Conservation (phyloP, 2,888 invertebrate species). For the Drosophila eohydei region DNA sequence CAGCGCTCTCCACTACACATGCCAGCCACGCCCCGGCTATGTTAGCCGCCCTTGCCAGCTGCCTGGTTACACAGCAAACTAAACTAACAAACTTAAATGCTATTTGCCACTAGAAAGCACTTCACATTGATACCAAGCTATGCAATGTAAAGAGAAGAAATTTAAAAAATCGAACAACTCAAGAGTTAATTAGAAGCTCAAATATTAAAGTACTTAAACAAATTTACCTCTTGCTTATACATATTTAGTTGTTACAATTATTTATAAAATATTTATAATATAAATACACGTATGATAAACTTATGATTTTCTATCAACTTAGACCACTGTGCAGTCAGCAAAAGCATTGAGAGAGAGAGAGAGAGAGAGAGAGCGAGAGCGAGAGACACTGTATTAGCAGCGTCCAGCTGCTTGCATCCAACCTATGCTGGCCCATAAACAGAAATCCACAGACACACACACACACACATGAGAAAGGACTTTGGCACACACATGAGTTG, state of each 20-base stretch:
- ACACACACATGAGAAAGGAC: not conserved
- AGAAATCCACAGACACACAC: not conserved
- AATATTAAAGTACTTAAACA: not conserved
- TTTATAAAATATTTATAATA: not conserved
- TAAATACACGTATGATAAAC: not conserved
- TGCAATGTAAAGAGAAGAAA: not conserved
- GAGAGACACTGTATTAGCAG: not conserved
- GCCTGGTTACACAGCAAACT: conserved; percentile 49
- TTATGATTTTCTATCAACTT: not conserved
- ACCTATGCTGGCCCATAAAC: conserved; percentile 18
- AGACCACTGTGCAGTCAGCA: conserved; percentile 43
- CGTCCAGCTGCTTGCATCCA: conserved; percentile 36
- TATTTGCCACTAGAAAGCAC: conserved; percentile 56
- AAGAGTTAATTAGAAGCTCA: not conserved
- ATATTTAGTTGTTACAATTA: not conserved
- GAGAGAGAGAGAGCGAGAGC: not conserved
- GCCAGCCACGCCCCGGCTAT: conserved; percentile 16
- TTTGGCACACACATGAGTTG: conserved; percentile 52
- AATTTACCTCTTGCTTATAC: not conserved
- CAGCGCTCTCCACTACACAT: conserved; percentile 14
- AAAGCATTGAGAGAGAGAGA: conserved; percentile 1
- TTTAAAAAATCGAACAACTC: not conserved
- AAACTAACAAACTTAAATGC: conserved; percentile 73
- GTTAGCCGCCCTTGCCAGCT: conserved; percentile 8
- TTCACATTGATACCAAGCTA: conserved; percentile 35